A percentile compares a stretch with the other conserved stretches of the same genome.
Conservation (phyloP, 1,140 invertebrate species). For the Chionoecetes opilio region DNA sequence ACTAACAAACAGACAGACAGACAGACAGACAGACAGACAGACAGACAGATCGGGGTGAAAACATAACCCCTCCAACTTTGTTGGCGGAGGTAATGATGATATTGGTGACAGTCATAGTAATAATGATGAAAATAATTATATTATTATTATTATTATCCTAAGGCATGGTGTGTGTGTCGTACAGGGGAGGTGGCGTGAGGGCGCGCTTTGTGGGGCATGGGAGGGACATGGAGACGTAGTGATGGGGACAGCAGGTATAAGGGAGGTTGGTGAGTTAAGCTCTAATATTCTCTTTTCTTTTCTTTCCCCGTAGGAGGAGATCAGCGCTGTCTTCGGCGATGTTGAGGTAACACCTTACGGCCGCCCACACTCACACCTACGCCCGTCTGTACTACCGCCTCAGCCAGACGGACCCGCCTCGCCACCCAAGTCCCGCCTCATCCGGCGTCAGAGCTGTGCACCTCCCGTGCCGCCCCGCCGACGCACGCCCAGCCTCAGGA, state of each 20-base stretch:
- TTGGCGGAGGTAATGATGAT: no score
- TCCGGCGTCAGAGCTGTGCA: slow-evolving; percentile 44
- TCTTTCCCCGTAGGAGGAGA: slow-evolving; percentile 77
- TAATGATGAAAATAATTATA: background rate
- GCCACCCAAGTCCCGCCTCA: slow-evolving; percentile 59
- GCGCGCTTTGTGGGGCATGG: background rate
- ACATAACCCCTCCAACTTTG: no score
- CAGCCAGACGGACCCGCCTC: slow-evolving; percentile 50
- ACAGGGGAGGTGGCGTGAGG: background rate
- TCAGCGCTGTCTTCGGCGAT: slow-evolving; percentile 78
- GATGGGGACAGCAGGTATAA: no score
- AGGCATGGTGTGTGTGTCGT: no score
- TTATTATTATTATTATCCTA: background rate
- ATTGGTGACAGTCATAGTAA: background rate
- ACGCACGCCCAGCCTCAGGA: slow-evolving; percentile 60
- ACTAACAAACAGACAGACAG: no score
- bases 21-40: no score
- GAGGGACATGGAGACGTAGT: background rate
- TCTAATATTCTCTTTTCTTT: slow-evolving; percentile 23
- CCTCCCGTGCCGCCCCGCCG: slow-evolving; percentile 51
- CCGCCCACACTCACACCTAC: slow-evolving; percentile 32
- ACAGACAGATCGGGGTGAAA: no score
- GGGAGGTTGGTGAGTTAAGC: background rate
- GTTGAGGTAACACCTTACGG: background rate
- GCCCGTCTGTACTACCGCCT: slow-evolving; percentile 63